Conservation (phyloP, 30 jellyfish, hydroid and myxozoan species). For the Chironex yamaguchii region DNA sequence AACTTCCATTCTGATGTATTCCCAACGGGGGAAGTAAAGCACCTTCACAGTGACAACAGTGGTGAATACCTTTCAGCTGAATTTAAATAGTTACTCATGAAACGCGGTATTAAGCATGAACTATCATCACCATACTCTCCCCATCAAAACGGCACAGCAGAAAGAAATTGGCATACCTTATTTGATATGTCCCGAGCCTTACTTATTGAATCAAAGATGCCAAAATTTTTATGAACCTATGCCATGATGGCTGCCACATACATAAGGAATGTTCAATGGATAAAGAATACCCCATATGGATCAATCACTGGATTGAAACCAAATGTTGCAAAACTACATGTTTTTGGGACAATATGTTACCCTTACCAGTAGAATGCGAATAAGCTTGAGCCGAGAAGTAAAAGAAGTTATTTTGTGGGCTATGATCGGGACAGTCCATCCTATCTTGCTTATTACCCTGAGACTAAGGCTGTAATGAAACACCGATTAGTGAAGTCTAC, state of each 20-base stretch:
- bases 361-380: constrained; percentile 12
- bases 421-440: constrained; percentile 68
- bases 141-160: constrained; percentile 91
- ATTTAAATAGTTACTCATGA: neutral
- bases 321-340: constrained; percentile 38
- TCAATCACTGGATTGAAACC: constrained; percentile 35
- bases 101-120: constrained; percentile 56
- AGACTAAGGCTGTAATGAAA: constrained; percentile 18
- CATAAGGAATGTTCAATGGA: constrained; percentile 41
- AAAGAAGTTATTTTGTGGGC: constrained; percentile 46
- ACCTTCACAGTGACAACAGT: constrained; percentile 20
- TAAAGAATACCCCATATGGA: constrained; percentile 33
- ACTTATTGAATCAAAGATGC: constrained; percentile 48
- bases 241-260: constrained; percentile 76
- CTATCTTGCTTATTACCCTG: constrained; percentile 54
- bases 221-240: constrained; percentile 73
- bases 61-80: constrained; percentile 44
- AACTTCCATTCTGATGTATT: constrained; percentile 53
- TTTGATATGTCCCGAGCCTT: constrained; percentile 83
- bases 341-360: constrained; percentile 48
- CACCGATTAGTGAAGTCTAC: constrained; percentile 61
- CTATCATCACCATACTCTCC: constrained; percentile 76
- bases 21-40: constrained; percentile 72
- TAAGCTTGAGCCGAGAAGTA: constrained; percentile 52
- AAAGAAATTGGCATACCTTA: constrained; percentile 75